Evolutionary conservation across 2,797 vertebrate species (phyloP), one percentile per base, ranked within the genome.

Genomic region (Phyllotis vaccarum): DNA sequence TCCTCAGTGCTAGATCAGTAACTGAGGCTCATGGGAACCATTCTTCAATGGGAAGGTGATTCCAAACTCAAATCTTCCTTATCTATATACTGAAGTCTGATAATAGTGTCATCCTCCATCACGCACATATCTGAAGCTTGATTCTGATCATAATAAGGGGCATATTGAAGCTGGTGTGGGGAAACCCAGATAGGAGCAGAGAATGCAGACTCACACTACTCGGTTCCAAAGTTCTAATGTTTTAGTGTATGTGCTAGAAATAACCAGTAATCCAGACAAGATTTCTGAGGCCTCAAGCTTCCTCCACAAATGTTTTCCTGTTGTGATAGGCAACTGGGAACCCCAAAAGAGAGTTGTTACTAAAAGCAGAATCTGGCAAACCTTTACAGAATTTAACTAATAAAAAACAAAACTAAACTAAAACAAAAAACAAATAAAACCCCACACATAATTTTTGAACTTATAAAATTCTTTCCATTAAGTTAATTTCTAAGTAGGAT

Each of bases 71-170:
- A 96, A 97, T 96, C 97, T 97, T 97, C 97, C 92, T 97, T 97
- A 93, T 96, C 98, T 98, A 98, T 95, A 88, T 93, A 97, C 95
- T 93, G 91, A 96, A 97, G 96, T 96, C 98, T 97, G 98, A 91
- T 95, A 97, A 98, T 97, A 98, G 92, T 96, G 89, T 92, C 91
- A 91, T 96, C 93, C 93, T 94, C 97, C 94, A 94, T 95, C 97
- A n/a, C n/a, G 98, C 98, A 98, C 98, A 98, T 98, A 98, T 98
- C 98, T 97, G 98, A 98, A 97, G 98, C 97, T 98, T 98, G 98
- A 98, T 98, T 98, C 98, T 96, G 97, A 98, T 97, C 98, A 98
- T 97, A 98, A 98, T 98, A 98, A 98, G 98, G 96, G 98, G 97
- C 96, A 96, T 96, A 97, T 98, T 96, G 96, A 95, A 97, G 96